A percentile compares a stretch with the other conserved stretches of the same genome.
phyloP scores from a whole-genome alignment of 2,797 vertebrate genomes.

The Myotis myotis region DNA sequence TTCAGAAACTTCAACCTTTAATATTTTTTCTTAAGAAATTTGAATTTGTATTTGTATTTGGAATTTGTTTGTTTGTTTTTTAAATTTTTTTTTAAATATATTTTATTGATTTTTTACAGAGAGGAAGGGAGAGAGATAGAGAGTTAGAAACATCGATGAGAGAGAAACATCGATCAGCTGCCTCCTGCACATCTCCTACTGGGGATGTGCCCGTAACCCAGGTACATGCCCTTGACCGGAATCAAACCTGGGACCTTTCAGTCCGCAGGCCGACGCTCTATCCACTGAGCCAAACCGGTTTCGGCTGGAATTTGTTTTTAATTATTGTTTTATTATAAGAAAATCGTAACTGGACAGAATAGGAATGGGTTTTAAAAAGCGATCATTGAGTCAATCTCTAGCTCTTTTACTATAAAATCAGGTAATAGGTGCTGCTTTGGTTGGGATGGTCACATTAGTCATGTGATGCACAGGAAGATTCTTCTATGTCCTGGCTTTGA shows the following conservation, averaged over 20 bases:
- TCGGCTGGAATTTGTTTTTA: slow-evolving; percentile 33
- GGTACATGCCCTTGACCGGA: too few relatives aligned
- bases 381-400: neutral
- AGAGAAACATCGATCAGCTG: too few relatives aligned
- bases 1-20: neutral
- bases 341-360: slow-evolving; percentile 38
- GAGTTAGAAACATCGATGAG: too few relatives aligned
- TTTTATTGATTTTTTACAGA: too few relatives aligned
- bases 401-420: slow-evolving; percentile 24
- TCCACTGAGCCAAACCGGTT: too few relatives aligned
- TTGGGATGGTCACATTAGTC: slow-evolving; percentile 21
- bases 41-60: slow-evolving; percentile 19
- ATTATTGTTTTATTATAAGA: neutral
- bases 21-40: slow-evolving; percentile 44
- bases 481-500: slow-evolving; percentile 64
- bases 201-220: too few relatives aligned
- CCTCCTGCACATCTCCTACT: too few relatives aligned
- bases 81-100: too few relatives aligned
- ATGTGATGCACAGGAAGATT: slow-evolving; percentile 54
- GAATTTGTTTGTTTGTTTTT: slow-evolving; percentile 37
- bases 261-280: too few relatives aligned
- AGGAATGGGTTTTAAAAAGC: slow-evolving; percentile 44
- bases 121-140: too few relatives aligned
- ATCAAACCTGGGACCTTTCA: too few relatives aligned
- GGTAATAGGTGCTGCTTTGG: neutral